phyloP scores from a whole-genome alignment of 2,113 vertebrate species.

The Cottus gobio region DNA sequence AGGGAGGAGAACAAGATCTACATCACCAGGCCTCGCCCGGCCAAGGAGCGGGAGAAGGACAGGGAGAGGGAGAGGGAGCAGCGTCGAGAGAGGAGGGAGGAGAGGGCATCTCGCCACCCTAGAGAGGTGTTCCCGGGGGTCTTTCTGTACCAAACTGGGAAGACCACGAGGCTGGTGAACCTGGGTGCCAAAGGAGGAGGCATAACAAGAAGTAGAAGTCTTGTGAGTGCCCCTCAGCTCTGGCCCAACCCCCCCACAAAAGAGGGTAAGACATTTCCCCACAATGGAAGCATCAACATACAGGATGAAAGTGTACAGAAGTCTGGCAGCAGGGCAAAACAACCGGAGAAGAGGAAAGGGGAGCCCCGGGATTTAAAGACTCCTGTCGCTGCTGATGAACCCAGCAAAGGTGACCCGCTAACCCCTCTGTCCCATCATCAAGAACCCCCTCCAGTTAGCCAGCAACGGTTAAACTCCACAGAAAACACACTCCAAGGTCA shows the following conservation, averaged over 20 bases:
- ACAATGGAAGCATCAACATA: constrained; percentile 73
- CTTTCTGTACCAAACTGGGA: constrained; percentile 88
- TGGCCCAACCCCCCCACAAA: constrained; percentile 73
- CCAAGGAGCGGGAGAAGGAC: constrained; percentile 74
- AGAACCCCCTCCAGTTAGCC: constrained; percentile 27
- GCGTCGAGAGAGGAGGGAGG: constrained; percentile 69
- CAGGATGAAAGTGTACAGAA: constrained; percentile 63
- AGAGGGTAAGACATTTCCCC: constrained; percentile 64
- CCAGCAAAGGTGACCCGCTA: constrained; percentile 45
- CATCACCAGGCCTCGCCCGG: constrained; percentile 88
- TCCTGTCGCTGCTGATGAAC: neutral
- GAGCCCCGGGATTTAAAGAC: constrained; percentile 23
- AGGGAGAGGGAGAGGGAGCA: constrained; percentile 65
- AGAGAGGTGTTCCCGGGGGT: constrained; percentile 87
- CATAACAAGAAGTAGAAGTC: constrained; percentile 54
- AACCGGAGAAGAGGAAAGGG: constrained; percentile 51
- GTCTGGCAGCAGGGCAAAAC: constrained; percentile 61
- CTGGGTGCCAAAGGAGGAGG: constrained; percentile 78
- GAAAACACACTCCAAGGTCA: constrained; percentile 61
- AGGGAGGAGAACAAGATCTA: constrained; percentile 89
- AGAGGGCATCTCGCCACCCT: constrained; percentile 72
- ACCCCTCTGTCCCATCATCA: constrained; percentile 40
- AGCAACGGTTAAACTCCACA: constrained; percentile 69
- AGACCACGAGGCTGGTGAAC: constrained; percentile 84
- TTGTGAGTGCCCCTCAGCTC: constrained; percentile 74